Conservation (phyloP, 2,888 invertebrate species). For the Odontomyia ornata region DNA sequence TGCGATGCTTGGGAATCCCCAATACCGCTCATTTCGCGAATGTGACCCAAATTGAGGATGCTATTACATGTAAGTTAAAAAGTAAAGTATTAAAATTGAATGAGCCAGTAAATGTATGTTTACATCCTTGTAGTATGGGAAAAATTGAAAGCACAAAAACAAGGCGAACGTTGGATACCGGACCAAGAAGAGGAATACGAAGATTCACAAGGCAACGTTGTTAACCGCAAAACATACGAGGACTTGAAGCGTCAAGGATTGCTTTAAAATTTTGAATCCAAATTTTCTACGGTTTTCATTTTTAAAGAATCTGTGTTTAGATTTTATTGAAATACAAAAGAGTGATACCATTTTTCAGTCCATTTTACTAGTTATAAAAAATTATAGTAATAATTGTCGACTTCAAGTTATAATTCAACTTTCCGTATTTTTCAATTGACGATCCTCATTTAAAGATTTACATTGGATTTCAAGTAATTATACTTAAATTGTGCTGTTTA, state of each 20-base stretch:
- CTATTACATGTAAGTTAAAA: conserved; percentile 88
- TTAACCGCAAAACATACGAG: conserved; percentile 97
- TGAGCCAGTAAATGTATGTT: background rate
- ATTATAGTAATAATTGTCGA: too few species aligned
- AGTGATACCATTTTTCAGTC: too few species aligned
- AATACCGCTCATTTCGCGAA: conserved; percentile 99
- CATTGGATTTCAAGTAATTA: too few species aligned
- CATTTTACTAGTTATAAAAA: too few species aligned
- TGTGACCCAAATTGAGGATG: conserved; percentile 98
- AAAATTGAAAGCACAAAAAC: conserved; percentile 94
- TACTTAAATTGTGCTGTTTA: too few species aligned
- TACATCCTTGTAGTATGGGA: conserved; percentile 85
- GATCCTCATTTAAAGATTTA: too few species aligned
- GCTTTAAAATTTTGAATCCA: too few species aligned
- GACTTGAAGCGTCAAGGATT: conserved; percentile 98
- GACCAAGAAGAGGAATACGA: conserved; percentile 99
- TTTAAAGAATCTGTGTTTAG: too few species aligned
- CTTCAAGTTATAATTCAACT: too few species aligned
- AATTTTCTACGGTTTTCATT: too few species aligned
- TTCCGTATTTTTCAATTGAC: too few species aligned
- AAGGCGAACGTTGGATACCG: conserved; percentile 94
- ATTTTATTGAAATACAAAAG: too few species aligned
- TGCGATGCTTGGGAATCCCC: conserved; percentile 98
- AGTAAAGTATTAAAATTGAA: background rate
- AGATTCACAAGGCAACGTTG: conserved; percentile 98